Percentiles rank a stretch among this genome's conserved stretches.
These are phyloP conservation scores for Apodemia hepburni DNA, from an alignment of 2,888 invertebrate species.

Conservation along the genomic window DNA sequence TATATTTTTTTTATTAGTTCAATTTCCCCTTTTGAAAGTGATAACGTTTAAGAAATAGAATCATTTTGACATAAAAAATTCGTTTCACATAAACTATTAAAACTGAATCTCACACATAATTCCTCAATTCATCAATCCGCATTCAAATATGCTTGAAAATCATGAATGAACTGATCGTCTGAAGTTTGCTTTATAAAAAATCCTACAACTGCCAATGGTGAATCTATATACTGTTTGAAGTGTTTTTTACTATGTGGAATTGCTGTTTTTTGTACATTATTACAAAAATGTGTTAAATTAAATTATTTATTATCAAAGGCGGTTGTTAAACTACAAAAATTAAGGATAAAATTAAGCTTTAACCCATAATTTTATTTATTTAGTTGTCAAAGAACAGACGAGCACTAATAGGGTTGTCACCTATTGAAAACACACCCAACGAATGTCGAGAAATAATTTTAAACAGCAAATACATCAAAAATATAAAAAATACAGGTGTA, in stretches of 20 bases:
- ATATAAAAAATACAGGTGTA: too few species aligned
- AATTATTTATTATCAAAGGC: constrained; percentile 21
- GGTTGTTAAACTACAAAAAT: constrained; percentile 17
- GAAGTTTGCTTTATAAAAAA: background rate
- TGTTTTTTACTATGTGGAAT: constrained; percentile 12
- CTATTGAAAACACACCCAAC: too few species aligned
- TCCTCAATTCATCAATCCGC: background rate
- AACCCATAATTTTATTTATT: constrained; percentile 36
- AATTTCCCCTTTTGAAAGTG: too few species aligned
- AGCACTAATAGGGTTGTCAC: background rate
- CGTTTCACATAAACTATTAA: background rate
- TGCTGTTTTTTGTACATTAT: constrained; percentile 15
- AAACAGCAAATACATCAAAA: too few species aligned
- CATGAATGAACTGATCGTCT: background rate
- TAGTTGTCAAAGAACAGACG: constrained; percentile 14
- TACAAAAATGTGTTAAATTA: constrained; percentile 1
- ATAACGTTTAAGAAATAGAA: too few species aligned
- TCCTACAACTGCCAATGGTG: constrained; percentile 20
- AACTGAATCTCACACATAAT: too few species aligned
- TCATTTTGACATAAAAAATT: too few species aligned
- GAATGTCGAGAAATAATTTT: too few species aligned
- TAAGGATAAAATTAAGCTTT: constrained; percentile 55
- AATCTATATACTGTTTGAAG: constrained; percentile 5
- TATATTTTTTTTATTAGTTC: too few species aligned
- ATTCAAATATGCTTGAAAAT: background rate